A percentile compares a stretch with the other conserved stretches of the same genome.
These are phyloP conservation scores for Coturnix japonica DNA, from an alignment of 2,113 vertebrate species.

Conservation along the genomic window DNA sequence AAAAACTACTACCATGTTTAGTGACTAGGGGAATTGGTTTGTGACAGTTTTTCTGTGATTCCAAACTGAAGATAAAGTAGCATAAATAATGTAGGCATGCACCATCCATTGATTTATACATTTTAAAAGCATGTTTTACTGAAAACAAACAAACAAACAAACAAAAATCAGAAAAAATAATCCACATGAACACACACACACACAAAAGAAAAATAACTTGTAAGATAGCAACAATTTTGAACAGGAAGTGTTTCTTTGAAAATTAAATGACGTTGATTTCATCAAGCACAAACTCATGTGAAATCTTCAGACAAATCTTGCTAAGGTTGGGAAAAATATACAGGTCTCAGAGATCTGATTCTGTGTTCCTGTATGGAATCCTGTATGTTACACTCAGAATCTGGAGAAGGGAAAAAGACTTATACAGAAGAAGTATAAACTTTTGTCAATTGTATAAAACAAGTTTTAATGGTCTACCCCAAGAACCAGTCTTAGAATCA, in stretches of 20 bases:
- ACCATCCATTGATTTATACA: not conserved
- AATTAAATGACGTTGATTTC: not conserved
- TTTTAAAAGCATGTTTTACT: not conserved
- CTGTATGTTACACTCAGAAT: not conserved
- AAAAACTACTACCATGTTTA: not conserved
- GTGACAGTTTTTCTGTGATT: not conserved
- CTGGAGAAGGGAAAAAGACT: not conserved
- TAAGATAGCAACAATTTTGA: not conserved
- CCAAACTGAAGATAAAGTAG: not conserved
- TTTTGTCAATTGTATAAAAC: not conserved
- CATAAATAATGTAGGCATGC: not conserved
- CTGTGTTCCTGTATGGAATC: not conserved
- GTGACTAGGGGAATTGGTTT: not conserved
- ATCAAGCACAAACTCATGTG: not conserved
- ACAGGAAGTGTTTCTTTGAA: not conserved
- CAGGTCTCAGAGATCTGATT: not conserved
- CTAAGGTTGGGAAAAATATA: not conserved
- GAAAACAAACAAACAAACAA: not conserved
- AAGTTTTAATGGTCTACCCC: not conserved
- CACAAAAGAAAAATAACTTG: not conserved
- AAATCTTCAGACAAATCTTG: not conserved
- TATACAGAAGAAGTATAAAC: not conserved
- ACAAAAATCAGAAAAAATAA: no score
- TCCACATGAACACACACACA: not conserved
- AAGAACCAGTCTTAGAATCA: not conserved